These are phyloP conservation scores for Stegodyphus mimosarum DNA, from an alignment of 1,140 invertebrate species.

Conservation along the genomic window DNA sequence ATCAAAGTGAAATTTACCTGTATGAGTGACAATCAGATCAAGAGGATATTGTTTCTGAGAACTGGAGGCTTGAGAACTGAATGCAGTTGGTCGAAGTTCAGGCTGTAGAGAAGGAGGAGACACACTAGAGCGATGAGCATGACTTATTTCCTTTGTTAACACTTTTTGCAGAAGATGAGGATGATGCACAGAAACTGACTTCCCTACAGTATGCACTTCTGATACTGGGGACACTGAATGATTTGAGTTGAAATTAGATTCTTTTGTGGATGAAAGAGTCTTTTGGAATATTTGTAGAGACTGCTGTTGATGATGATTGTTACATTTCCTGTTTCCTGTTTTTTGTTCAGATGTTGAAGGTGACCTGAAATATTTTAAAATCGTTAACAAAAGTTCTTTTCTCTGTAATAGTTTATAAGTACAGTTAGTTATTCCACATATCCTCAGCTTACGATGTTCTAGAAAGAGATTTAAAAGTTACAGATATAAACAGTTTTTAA, in stretches of 20 bases:
- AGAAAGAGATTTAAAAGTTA: no score
- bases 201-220: not conserved
- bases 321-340: not conserved
- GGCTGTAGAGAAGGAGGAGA: conserved; percentile 21
- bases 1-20: not conserved
- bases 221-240: conserved; percentile 8
- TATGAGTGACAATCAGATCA: not conserved
- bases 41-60: conserved; percentile 23
- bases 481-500: no score
- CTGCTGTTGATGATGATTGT: not conserved
- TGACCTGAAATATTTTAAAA: not conserved
- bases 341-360: not conserved
- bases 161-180: not conserved
- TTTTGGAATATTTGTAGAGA: conserved; percentile 1
- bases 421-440: no score
- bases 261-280: not conserved
- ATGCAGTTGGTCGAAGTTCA: not conserved
- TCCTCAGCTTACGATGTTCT: no score
- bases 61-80: not conserved
- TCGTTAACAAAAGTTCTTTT: no score
- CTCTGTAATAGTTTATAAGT: no score
- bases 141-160: not conserved
- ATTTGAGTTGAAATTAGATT: not conserved
- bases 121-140: not conserved
- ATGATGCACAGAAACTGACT: not conserved